Base-by-base conservation (phyloP, 2,888 invertebrate genomes). In the Cotesia congregata region DNA sequence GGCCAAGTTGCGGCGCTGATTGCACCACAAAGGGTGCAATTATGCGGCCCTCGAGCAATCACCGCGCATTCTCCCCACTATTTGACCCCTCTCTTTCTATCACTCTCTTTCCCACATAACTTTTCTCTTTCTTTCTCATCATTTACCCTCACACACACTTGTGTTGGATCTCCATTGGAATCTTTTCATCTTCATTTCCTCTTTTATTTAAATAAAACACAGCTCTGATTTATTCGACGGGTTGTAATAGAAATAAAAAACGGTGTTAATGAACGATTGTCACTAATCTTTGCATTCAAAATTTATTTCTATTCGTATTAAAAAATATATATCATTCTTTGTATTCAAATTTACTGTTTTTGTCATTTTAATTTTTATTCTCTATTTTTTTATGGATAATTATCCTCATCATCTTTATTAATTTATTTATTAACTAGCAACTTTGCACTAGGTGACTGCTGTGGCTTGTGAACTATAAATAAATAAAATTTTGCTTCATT, bases 21-120 rank as follows among this genome's bases (percentile, higher is more conserved):
- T 89, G 89, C 89, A 88, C 89, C 89, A 89, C 89, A 89, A 89
- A 89, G 89, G 88, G 88, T 88, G 88, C 89, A 89, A 89, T 89
- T 89, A 89, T 89, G 89, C 88, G 88, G 88, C 88, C 88, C 89
- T 89, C 87, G 86, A 88, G 89, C 89, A 89, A 89, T 89, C 89
- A 89, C 88, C 87, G 85, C 86, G 88, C 87, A 89, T 89, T 89
- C 89, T 89, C 86, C 86, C 86, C 85, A 85, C 86, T 83, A 86
- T 88, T 88, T 88, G 88, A 88, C 88, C 88, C 87, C 86, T 83
- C 86, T 80, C 75, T 75, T 74, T 72, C 74, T 60, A 68, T 75
- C 80, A 72, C 81, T 75, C 62, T 76, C 75, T 76, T 74, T 67
- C 79, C 72, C 78, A 67, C 76, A 72, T 39, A 78, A 77, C 9